Base-by-base conservation (phyloP, 2,797 vertebrate species). In the Sebastes cheni region DNA sequence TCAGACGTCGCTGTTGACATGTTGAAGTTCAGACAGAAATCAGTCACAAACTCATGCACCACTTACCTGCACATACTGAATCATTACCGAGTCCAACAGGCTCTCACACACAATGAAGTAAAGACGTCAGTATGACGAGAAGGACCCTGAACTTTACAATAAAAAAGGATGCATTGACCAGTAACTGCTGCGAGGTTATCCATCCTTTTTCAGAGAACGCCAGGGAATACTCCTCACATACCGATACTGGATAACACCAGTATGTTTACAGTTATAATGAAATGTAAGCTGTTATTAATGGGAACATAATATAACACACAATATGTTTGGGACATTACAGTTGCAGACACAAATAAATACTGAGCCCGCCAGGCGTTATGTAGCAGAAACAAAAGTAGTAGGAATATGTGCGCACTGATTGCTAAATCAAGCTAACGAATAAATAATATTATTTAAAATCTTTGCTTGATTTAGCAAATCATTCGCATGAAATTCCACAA, bases 41-140 rank as follows among this genome's bases (percentile, higher is more conserved):
- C 34, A 39, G 2, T 1, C 3, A 39, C 64, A 81, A 34, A 75
- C 61, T 72, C 86, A 77, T 90, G 88, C 89, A 74, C 4, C 6
- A 85, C 91, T 89, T 85, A 92, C 91, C 90, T 90, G 67, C 29
- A 0, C 3, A 66, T 2, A 42, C 23, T 16, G 27, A 52, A 20
- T n/a, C n/a, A 32, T 27, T 32, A 50, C 54, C 9, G 61, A 74
- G 61, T 25, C 72, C 78, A 42, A 36, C n/a, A 70, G 65, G 5
- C 54, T 54, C 36, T 61, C 20, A 32, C 64, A 59, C 77, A 79
- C 71, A 55, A 2, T 16, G 42, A 80, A 6, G 22, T 25, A 2
- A 75, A 59, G 2, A 1, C 4, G 23, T 59, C 61, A 50, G 52
- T 65, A 34, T 16, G 29, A 67, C 14, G 59, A 66, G 78, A 20